Evolutionary conservation across 2,113 vertebrate genomes (phyloP), one percentile per base, ranked within the genome.

Genomic region (Caretta caretta): DNA sequence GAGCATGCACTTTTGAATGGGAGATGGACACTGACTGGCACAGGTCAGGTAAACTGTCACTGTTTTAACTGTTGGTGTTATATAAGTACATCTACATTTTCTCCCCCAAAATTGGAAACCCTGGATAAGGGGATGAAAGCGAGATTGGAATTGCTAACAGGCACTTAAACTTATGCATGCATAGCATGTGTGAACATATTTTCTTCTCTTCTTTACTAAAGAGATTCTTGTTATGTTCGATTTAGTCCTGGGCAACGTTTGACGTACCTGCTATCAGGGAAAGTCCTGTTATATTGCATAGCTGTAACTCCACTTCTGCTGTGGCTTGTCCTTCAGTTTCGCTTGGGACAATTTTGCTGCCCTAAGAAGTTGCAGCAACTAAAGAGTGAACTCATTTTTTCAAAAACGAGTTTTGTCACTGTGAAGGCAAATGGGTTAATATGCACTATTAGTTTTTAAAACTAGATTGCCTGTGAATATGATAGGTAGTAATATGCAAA

Each of bases 401-500:
- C 92, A 87, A 88, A 93, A 90, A 92, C 86, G 51, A 83, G 56
- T 31, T 57, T 90, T 90, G 57, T 57, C 10, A 54, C 87, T 92
- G 50, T 25, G 80, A 88, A 86, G 22, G 78, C 1, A 1, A 87
- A 91, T 94, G 86, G 10, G 72, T 22, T 91, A 88, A 57, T 59
- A 27, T 80, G 8, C 87, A 81, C 57, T 86, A 46, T 86, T 79
- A 83, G 90, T 75, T 97, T 92, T 88, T 95, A 95, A 94, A 88
- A 93, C 86, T 42, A 90, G 57, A 46, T 88, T 96, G 83, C 4
- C n/a, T 89, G 56, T 91, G 79, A 83, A 59, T 88, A 80, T 86
- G 96, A 91, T 93, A 95, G 94, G 24, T 95, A 87, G 93, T 94
- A 80, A 82, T 95, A 87, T 83, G 89, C 94, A 97, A 97, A 97